Percentiles rank a stretch among this genome's conserved stretches.
phyloP scores from a whole-genome alignment of 2,888 invertebrate species.

The Ophion obscuratus region DNA sequence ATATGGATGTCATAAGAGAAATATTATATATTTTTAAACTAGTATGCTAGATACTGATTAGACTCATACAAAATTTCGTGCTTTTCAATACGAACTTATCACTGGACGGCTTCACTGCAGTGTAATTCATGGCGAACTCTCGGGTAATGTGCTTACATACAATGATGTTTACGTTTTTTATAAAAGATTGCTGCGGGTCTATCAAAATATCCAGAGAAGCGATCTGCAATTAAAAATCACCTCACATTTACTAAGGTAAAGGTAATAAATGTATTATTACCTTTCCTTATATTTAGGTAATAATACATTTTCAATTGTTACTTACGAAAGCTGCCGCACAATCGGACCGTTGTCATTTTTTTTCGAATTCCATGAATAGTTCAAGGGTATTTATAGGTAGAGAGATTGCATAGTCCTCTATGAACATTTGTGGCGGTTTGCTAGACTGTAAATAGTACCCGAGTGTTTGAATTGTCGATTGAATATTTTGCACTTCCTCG shows the following conservation, averaged over 20 bases:
- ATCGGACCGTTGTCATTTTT: neutral
- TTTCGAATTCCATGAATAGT: neutral
- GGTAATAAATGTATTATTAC: too few relatives aligned
- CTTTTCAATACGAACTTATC: neutral
- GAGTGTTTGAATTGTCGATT: neutral
- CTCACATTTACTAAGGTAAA: too few relatives aligned
- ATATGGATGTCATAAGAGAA: too few relatives aligned
- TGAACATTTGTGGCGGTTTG: neutral
- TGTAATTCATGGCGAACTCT: neutral
- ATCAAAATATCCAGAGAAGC: constrained; percentile 2
- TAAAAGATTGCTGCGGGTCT: neutral
- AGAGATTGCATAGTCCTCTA: neutral
- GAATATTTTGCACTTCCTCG: neutral
- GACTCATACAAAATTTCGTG: neutral
- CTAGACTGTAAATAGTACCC: neutral
- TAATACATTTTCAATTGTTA: neutral
- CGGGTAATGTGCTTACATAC: neutral
- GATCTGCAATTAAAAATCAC: neutral
- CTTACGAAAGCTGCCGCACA: neutral
- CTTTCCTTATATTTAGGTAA: neutral
- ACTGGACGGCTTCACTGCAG: neutral
- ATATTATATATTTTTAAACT: neutral
- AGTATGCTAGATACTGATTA: neutral
- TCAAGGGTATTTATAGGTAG: neutral
- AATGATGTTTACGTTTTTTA: neutral